phyloP scores from a whole-genome alignment of 2,113 vertebrate species.

The Danio rerio region DNA sequence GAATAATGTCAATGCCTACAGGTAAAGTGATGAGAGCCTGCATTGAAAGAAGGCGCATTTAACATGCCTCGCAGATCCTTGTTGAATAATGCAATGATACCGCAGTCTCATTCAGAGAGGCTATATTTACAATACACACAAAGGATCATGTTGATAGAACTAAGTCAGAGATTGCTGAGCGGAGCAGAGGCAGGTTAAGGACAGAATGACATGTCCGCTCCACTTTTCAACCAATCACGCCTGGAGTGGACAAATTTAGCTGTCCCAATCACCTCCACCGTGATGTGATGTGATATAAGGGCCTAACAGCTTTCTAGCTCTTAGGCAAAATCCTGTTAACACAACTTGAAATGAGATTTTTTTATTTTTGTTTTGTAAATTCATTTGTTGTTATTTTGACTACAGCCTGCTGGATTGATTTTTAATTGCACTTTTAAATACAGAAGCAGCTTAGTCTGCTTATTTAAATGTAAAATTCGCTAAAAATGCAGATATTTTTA shows the following conservation, averaged over 20 bases:
- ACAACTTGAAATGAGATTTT: not conserved
- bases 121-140: slow-evolving; percentile 49
- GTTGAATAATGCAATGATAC: slow-evolving; percentile 40
- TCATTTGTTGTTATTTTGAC: not conserved
- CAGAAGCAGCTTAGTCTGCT: not conserved
- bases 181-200: slow-evolving; percentile 45
- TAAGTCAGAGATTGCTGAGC: slow-evolving; percentile 41
- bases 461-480: not conserved
- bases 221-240: slow-evolving; percentile 45
- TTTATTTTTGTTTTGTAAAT: not conserved
- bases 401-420: not conserved
- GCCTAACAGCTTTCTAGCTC: not conserved
- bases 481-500: not conserved
- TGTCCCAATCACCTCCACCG: slow-evolving; percentile 12
- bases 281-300: not conserved
- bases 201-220: slow-evolving; percentile 48
- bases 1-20: not conserved
- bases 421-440: not conserved
- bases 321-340: not conserved
- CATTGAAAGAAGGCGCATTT: slow-evolving; percentile 29
- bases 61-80: slow-evolving; percentile 17
- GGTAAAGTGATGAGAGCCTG: slow-evolving; percentile 15
- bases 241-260: slow-evolving; percentile 18
- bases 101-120: slow-evolving; percentile 27
- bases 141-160: slow-evolving; percentile 50